Conservation (phyloP, 2,888 invertebrate genomes). For the Agapostemon virescens region DNA sequence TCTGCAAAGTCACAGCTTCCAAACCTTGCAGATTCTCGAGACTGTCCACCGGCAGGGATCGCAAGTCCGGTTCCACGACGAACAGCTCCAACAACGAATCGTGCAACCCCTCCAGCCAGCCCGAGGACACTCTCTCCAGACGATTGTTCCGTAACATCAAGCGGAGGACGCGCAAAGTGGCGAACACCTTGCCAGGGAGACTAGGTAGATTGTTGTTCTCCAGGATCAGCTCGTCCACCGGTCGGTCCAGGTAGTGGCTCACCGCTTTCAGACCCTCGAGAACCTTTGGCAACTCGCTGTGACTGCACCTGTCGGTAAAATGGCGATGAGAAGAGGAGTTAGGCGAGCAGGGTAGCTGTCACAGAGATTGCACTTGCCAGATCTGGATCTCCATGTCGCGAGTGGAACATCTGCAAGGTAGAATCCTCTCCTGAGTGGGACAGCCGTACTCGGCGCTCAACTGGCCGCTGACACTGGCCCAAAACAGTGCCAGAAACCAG, state of each 20-base stretch:
- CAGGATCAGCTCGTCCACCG: constrained; percentile 92
- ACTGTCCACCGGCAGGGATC: constrained; percentile 90
- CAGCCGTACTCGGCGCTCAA: constrained; percentile 81
- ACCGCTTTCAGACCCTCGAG: constrained; percentile 87
- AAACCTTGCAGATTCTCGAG: constrained; percentile 87
- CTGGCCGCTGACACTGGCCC: constrained; percentile 63
- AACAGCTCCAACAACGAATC: constrained; percentile 90
- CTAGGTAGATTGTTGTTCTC: constrained; percentile 94
- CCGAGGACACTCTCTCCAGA: constrained; percentile 89
- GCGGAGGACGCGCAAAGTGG: constrained; percentile 87
- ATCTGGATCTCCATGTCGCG: constrained; percentile 91
- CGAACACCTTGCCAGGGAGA: constrained; percentile 90
- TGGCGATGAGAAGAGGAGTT: neutral
- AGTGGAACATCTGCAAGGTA: constrained; percentile 91
- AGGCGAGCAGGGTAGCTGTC: neutral
- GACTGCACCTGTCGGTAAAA: constrained; percentile 88
- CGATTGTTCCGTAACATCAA: constrained; percentile 92
- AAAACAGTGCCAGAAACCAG: constrained; percentile 63
- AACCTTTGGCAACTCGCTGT: constrained; percentile 91
- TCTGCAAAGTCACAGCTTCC: constrained; percentile 92
- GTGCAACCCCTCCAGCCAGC: constrained; percentile 91
- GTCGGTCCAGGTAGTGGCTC: constrained; percentile 85
- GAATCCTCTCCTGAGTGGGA: constrained; percentile 88
- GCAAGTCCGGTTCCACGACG: constrained; percentile 90
- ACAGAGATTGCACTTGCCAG: constrained; percentile 83